Conservation (phyloP, 2,797 vertebrate species). For the Bovichtus variegatus region DNA sequence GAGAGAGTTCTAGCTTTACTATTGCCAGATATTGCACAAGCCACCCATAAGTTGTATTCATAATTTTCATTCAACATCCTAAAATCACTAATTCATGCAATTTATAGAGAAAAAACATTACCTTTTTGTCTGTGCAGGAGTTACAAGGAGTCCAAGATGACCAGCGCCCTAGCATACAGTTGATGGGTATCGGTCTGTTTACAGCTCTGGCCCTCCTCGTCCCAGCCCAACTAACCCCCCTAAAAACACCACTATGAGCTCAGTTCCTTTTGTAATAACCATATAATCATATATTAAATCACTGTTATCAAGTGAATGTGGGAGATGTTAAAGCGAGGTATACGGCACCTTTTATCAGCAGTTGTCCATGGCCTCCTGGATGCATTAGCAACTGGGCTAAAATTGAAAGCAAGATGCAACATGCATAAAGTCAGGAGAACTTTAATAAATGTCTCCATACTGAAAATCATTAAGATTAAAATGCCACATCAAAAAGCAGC, state of each 20-base stretch:
- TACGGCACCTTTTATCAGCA: conserved; percentile 66
- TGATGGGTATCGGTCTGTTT: conserved; percentile 68
- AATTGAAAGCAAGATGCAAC: conserved; percentile 47
- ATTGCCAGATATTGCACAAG: neutral
- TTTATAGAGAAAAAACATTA: conserved; percentile 62
- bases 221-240: conserved; percentile 7
- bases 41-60: neutral
- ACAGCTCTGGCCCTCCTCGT: conserved; percentile 65
- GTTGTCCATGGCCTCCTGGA: conserved; percentile 41
- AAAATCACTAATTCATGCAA: neutral
- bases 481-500: conserved; percentile 16
- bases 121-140: conserved; percentile 89
- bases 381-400: conserved; percentile 26
- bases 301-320: conserved; percentile 11
- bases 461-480: conserved; percentile 39
- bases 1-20: neutral
- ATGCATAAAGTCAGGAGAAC: conserved; percentile 53
- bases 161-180: conserved; percentile 90
- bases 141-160: conserved; percentile 91
- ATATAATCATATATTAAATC: neutral
- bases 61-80: neutral
- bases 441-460: conserved; percentile 52
- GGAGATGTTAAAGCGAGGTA: neutral
- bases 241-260: conserved; percentile 7
- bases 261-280: conserved; percentile 1